Evolutionary conservation across 2,888 invertebrate genomes (phyloP), one percentile per base, ranked within the genome.

Genomic region (Allolobophora icterica): DNA sequence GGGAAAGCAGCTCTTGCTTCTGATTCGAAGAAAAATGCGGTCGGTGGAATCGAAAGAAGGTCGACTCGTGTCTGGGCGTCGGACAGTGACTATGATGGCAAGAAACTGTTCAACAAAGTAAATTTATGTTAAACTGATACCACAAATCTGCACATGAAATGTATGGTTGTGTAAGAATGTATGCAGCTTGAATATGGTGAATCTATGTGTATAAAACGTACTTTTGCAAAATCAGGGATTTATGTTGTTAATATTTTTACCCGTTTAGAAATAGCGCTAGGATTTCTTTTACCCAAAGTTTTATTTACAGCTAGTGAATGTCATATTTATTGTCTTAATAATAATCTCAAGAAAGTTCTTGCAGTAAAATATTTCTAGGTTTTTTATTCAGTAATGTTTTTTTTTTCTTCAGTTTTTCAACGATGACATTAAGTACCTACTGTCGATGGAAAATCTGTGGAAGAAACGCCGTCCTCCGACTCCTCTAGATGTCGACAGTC

Each of bases 371-470:
- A 89, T 33, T 89, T 33, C 3, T 33, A 38, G 33, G 89, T 89
- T 58, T 89, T 52, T n/a, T 91, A 24, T 58, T 84, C n/a, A 38
- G n/a, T 35, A 40, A 19, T 40, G 38, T 38, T 52, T 30, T 52
- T 83, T 71, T 52, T 89, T 38, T 19, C 52, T n/a, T 4, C 89
- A 92, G 92, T 92, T 92, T 52, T 92, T 92, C 91, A 89, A 91
- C 92, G 98, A 98, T 95, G 99, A 99, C 95, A 98, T 99, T 91
- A 97, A 97, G 92, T 99, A 99, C 95, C 96, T 99, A 92, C 96
- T 99, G 91, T 97, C 97, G 5, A 99, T 99, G 99, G 97, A 97
- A 93, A 97, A 98, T 95, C 96, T 99, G 91, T 99, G 99, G 99
- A 98, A 98, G 95, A 97, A 97, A 92, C 96, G 99, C 45, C 93